phyloP scores from a whole-genome alignment of 2,113 vertebrate species.

The Oryzias javanicus region DNA sequence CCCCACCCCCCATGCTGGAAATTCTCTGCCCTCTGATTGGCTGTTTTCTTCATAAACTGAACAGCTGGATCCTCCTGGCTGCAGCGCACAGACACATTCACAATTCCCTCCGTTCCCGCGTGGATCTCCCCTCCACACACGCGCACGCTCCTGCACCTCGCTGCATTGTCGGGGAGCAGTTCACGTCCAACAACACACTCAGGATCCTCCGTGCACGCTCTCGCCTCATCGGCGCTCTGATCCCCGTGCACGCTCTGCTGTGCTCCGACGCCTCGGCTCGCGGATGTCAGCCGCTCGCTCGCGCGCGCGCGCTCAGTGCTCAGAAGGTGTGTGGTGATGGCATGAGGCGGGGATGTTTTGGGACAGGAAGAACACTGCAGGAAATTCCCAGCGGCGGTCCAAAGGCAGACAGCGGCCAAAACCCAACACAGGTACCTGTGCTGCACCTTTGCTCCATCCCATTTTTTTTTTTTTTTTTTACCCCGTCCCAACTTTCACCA shows the following conservation, averaged over 20 bases:
- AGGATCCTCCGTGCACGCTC: constrained; percentile 22
- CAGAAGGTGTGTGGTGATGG: constrained; percentile 61
- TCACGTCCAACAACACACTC: constrained; percentile 54
- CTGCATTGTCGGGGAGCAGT: constrained; percentile 58
- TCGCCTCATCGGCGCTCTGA: constrained; percentile 11
- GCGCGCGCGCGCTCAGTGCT: no score
- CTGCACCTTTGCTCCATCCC: not conserved
- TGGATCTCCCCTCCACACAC: constrained; percentile 7
- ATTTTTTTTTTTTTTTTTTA: no score
- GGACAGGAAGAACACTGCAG: constrained; percentile 79
- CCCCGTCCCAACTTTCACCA: not conserved
- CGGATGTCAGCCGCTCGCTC: no score
- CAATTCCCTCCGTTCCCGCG: constrained; percentile 22
- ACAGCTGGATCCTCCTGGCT: constrained; percentile 61
- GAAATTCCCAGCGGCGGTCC: constrained; percentile 78
- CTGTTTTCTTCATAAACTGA: constrained; percentile 71
- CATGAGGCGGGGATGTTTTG: constrained; percentile 81
- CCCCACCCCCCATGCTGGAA: no score
- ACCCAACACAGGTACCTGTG: constrained; percentile 76
- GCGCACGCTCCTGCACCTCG: constrained; percentile 14
- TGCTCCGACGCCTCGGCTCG: no score
- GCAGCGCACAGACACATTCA: constrained; percentile 53
- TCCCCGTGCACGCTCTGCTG: constrained; percentile 17
- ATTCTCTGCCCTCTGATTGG: constrained; percentile 46
- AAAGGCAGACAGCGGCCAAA: constrained; percentile 80